Evolutionary conservation across 1,140 invertebrate species (phyloP), one percentile per base, ranked within the genome.

Genomic region (Eumeta japonica): DNA sequence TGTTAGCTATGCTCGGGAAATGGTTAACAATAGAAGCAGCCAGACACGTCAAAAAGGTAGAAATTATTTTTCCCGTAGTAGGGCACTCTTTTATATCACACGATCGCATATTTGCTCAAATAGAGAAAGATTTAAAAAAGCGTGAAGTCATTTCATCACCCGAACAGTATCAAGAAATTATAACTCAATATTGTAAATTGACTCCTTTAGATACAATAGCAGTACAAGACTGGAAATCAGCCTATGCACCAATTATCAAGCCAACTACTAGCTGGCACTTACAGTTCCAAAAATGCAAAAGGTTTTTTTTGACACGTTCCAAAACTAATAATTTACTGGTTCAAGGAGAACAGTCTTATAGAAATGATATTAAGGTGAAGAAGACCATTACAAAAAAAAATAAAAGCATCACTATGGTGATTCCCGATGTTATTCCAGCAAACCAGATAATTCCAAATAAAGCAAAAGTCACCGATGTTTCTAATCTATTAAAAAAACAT

Each of bases 21-120:
- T 60, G 43, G 46, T 31, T 63, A 0, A 36, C 29, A 28, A n/a
- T 16, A 31, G 27, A 52, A 33, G 48, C 52, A 11, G 43, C 54
- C 10, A 2, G 19, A 15, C 31, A 52, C 35, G 27, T 61, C 1
- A 40, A 52, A 27, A 14, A 34, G 39, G 16, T 64, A 9, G 40
- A 61, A 41, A 12, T 54, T 9, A 38, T 55, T 31, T 63, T 58
- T 43, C 58, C 58, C 13, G 39, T 60, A 11, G 40, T 39, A 7
- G 55, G 57, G 10, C 55, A 62, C 37, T 52, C 41, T 7, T 62
- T 49, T 37, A 46, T 64, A 12, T 52, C 57, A 2, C 47, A 57
- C 1, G 57, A 58, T 33, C 37, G 54, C 16, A 52, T 64, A 1
- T 64, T 62, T 48, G 58, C 42, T 2, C n/a, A 33, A 10, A 48